Evolutionary conservation across 2,797 vertebrate species (phyloP), one percentile per base, ranked within the genome.

Genomic region (Enteromius thamalakanensis): DNA sequence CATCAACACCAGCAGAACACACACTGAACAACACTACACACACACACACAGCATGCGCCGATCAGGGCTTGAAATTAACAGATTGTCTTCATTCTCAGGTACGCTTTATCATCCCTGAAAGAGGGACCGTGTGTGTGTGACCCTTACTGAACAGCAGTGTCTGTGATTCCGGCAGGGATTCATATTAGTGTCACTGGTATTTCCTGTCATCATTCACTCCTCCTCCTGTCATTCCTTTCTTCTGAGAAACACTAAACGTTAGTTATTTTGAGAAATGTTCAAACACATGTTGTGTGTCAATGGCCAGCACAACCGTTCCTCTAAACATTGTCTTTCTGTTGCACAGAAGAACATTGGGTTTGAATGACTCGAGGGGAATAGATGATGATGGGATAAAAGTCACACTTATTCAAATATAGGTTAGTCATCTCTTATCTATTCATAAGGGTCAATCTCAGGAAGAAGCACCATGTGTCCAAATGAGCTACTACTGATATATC

Each of bases 31-130:
- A 1, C 71, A 70, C 21, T 47, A 72, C 17, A 70, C 55, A 85
- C 49, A 37, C 47, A 76, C 70, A 77, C 45, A 82, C 92, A 94
- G 53, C 76, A 74, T 79, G 76, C 82, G 92, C 90, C 94, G 95
- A 95, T 94, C 96, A 98, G 96, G 95, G 96, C 97, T 97, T 97
- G 96, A 97, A 96, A 96, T 96, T 95, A 93, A 95, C 93, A 86
- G 53, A 77, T 74, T 67, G 75, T 67, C 49, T 83, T 83, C 78
- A 81, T 83, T 87, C 87, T 88, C 76, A 85, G 84, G 79, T 82
- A 86, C 69, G 79, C 69, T 78, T 85, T 78, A 32, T 71, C 17
- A 15, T 79, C 64, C 19, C 68, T 60, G 40, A 69, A 80, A 51
- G 75, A 71, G 60, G 49, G 47, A 74, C 37, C 34, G 47, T 80